A percentile compares a stretch with the other conserved stretches of the same genome.
Evolutionary conservation across 2,888 invertebrate genomes (phyloP).

Genomic region (Chironomus tentans): DNA sequence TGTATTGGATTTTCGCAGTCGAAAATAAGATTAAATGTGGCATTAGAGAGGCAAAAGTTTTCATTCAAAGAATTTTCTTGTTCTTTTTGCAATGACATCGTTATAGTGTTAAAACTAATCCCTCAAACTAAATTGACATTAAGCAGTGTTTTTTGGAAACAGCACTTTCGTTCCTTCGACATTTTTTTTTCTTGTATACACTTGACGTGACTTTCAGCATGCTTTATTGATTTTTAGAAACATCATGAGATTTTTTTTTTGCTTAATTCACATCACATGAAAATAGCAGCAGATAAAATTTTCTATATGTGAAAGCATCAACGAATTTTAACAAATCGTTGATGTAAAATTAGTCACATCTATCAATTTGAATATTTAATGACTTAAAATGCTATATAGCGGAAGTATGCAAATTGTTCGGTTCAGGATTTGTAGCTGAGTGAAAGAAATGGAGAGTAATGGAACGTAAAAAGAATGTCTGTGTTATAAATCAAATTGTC

Average conservation of each 20-base stretch:
- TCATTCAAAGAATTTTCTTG: slow-evolving; percentile 3
- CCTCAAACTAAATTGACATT: slow-evolving; percentile 22
- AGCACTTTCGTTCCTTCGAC: neutral
- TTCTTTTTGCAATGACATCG: slow-evolving; percentile 7
- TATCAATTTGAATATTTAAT: slow-evolving; percentile 27
- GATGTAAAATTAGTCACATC: slow-evolving; percentile 27
- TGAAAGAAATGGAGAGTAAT: slow-evolving; percentile 8
- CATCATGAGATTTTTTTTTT: neutral
- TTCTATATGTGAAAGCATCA: neutral
- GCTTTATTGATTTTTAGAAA: neutral
- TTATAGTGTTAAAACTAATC: slow-evolving; percentile 25
- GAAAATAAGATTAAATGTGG: slow-evolving; percentile 26
- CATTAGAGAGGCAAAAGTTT: slow-evolving; percentile 12
- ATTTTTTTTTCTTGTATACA: neutral
- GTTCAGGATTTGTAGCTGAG: neutral
- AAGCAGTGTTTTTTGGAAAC: neutral
- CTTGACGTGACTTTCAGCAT: slow-evolving; percentile 2
- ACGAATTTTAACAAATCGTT: slow-evolving; percentile 17
- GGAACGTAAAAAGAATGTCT: slow-evolving; percentile 15
- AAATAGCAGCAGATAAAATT: neutral
- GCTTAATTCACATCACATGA: no score
- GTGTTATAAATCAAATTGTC: neutral
- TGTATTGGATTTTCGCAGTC: slow-evolving; percentile 21
- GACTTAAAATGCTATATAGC: neutral
- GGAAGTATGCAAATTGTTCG: neutral